A percentile compares a stretch with the other conserved stretches of the same genome.
Conservation (phyloP, 2,113 vertebrate genomes). For the Plestiodon gilberti region DNA sequence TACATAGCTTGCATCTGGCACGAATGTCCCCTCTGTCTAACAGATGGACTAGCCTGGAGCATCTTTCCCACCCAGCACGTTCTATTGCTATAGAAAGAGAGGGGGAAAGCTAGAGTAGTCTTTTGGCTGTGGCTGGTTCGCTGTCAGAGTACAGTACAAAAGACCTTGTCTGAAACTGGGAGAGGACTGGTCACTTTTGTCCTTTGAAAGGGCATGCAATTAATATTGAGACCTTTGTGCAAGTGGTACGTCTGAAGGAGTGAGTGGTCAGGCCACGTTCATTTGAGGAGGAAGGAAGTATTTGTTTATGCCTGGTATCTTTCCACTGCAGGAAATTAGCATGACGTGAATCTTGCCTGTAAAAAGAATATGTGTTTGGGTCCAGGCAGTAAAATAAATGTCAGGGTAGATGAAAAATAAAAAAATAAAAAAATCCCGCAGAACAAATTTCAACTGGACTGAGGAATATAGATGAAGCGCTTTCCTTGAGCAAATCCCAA, state of each 20-base stretch:
- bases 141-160: not conserved
- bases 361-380: not conserved
- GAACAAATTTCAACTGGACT: accelerated
- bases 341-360: not conserved
- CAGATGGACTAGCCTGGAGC: not conserved
- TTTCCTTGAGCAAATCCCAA: not conserved
- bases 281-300: not conserved
- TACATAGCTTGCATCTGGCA: not conserved
- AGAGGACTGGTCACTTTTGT: not conserved
- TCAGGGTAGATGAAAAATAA: slow-evolving; percentile 26
- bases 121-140: not conserved
- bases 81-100: not conserved
- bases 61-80: not conserved
- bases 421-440: not conserved
- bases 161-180: not conserved
- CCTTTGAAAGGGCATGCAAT: not conserved
- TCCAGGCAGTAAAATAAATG: slow-evolving; percentile 30
- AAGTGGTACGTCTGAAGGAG: not conserved
- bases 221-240: not conserved
- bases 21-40: not conserved
- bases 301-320: not conserved
- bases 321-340: slow-evolving; percentile 9
- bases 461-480: slow-evolving; percentile 11
- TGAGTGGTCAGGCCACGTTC: not conserved
- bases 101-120: not conserved